A percentile compares a stretch with the other conserved stretches of the same genome.
phyloP scores from a whole-genome alignment of 2,113 vertebrate species.

The Mesocricetus auratus region DNA sequence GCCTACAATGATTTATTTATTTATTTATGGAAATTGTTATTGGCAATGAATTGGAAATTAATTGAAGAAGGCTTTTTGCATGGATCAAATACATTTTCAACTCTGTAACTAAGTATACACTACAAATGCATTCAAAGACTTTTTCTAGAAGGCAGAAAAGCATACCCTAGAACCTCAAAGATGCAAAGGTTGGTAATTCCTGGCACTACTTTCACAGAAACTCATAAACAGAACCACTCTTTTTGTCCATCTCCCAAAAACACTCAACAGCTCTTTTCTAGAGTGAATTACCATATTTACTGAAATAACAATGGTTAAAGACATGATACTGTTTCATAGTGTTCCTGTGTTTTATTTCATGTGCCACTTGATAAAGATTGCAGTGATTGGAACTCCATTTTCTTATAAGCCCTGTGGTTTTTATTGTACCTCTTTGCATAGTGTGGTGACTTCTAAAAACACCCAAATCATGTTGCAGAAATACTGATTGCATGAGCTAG shows the following conservation, averaged over 20 bases:
- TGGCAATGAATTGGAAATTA: not conserved
- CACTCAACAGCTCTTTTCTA: not conserved
- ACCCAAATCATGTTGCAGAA: not conserved
- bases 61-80: not conserved
- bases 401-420: not conserved
- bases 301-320: not conserved
- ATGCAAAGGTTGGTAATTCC: not conserved
- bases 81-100: conserved; percentile 29
- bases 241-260: not conserved
- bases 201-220: not conserved
- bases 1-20: too few relatives aligned
- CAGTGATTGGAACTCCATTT: not conserved
- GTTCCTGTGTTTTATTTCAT: not conserved
- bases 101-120: conserved; percentile 2
- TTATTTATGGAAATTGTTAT: too few relatives aligned
- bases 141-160: not conserved
- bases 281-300: not conserved
- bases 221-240: not conserved
- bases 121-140: not conserved
- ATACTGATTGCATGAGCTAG: not conserved
- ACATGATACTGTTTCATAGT: not conserved
- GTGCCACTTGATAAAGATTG: not conserved
- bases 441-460: not conserved
- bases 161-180: not conserved
- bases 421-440: not conserved